phyloP scores from a whole-genome alignment of 2,797 vertebrate species.

The Otolemur crassicaudatus region DNA sequence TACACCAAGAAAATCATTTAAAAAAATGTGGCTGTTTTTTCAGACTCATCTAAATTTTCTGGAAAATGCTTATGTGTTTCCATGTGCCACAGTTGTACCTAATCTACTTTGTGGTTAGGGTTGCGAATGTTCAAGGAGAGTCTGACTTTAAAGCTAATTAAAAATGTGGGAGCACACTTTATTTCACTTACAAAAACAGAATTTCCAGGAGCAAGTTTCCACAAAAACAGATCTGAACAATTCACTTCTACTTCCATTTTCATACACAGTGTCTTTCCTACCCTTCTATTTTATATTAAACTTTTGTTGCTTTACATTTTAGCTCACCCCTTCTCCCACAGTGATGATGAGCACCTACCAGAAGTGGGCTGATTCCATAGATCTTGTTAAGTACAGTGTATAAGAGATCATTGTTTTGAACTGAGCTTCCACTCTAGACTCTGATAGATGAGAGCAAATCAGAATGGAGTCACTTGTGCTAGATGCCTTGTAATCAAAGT shows the following conservation, averaged over 20 bases:
- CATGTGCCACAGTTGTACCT: background rate
- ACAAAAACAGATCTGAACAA: background rate
- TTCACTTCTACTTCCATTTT: background rate
- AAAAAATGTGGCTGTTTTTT: background rate
- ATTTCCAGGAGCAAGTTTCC: background rate
- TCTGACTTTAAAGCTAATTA: background rate
- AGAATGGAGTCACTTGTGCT: background rate
- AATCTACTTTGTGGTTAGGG: background rate
- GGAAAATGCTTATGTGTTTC: background rate
- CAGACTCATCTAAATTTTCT: background rate
- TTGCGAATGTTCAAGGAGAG: background rate
- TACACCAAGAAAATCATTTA: background rate
- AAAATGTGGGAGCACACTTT: background rate
- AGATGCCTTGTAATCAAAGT: background rate
- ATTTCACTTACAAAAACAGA: background rate
- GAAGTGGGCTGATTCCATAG: background rate
- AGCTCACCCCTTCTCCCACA: background rate
- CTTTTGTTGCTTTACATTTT: background rate
- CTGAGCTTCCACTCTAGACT: background rate
- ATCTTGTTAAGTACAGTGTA: background rate
- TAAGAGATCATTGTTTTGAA: background rate
- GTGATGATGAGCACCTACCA: background rate
- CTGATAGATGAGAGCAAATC: background rate
- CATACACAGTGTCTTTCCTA: background rate
- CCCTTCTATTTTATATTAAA: background rate